Percentiles rank a stretch among this genome's conserved stretches.
Evolutionary conservation across 2,888 invertebrate genomes (phyloP).

Genomic region (Cryptophagus acutangulus): DNA sequence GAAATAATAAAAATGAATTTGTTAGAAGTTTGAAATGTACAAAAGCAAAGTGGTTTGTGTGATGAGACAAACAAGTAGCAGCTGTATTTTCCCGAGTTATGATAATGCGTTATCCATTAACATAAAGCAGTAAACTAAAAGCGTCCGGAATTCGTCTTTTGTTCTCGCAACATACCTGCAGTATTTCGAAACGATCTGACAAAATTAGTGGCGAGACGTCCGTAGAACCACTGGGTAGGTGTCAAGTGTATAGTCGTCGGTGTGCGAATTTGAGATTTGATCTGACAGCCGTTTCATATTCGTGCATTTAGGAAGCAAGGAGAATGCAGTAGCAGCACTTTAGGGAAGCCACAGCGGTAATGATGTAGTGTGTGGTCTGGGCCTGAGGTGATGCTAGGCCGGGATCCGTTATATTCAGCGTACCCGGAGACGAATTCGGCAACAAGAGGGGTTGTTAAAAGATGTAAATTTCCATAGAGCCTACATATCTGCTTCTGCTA

Average conservation of each 20-base stretch:
- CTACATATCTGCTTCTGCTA: slow-evolving; percentile 26
- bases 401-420: slow-evolving; percentile 32
- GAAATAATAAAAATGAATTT: no score
- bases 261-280: slow-evolving; percentile 16
- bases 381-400: slow-evolving; percentile 30
- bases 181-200: neutral
- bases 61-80: slow-evolving; percentile 14
- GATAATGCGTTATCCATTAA: slow-evolving; percentile 28
- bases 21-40: no score
- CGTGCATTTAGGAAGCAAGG: slow-evolving; percentile 25
- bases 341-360: slow-evolving; percentile 31
- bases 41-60: no score
- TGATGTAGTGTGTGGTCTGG: slow-evolving; percentile 36
- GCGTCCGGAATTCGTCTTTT: slow-evolving; percentile 2
- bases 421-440: slow-evolving; percentile 11
- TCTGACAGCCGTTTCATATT: slow-evolving; percentile 23
- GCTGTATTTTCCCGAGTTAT: slow-evolving; percentile 25
- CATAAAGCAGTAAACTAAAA: slow-evolving; percentile 19
- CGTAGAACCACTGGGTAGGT: slow-evolving; percentile 5
- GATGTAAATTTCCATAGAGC: slow-evolving; percentile 29
- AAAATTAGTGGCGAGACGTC: slow-evolving; percentile 11
- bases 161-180: neutral
- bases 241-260: slow-evolving; percentile 14
- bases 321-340: slow-evolving; percentile 32
- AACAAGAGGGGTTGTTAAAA: slow-evolving; percentile 27